Conservation (phyloP, 2,797 vertebrate genomes). For the Delichon dasypus region DNA sequence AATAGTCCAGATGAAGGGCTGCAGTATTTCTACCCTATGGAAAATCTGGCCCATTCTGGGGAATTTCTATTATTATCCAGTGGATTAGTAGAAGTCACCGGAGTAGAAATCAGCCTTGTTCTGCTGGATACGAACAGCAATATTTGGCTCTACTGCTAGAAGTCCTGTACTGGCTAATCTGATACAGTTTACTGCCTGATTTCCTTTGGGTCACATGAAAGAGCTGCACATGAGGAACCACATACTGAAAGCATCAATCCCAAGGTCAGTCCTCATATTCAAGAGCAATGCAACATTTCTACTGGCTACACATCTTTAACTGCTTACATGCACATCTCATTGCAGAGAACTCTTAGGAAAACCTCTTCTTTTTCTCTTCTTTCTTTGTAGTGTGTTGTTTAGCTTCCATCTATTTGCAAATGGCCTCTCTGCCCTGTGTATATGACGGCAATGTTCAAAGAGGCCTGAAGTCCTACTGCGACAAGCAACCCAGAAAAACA, state of each 20-base stretch:
- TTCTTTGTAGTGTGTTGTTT: not conserved
- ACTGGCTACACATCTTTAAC: not conserved
- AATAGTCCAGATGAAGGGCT: not conserved
- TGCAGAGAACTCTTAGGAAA: not conserved
- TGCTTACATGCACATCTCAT: not conserved
- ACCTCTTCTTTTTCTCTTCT: not conserved
- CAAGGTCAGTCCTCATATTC: not conserved
- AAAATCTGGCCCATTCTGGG: not conserved
- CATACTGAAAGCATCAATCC: not conserved
- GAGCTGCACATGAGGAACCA: not conserved
- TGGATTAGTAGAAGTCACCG: not conserved
- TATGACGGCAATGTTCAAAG: conserved; percentile 19
- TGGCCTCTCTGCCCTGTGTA: not conserved
- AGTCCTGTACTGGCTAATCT: not conserved
- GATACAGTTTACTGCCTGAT: not conserved
- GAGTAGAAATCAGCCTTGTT: not conserved
- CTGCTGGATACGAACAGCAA: not conserved
- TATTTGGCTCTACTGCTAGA: not conserved
- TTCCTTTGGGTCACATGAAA: not conserved
- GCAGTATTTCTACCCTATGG: not conserved
- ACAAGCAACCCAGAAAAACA: conserved; percentile 40
- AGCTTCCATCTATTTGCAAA: not conserved
- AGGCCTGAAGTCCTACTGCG: not conserved
- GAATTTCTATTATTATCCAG: not conserved
- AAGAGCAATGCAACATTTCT: not conserved